phyloP scores from a whole-genome alignment of 2,797 vertebrate species.

The Geotria australis region DNA sequence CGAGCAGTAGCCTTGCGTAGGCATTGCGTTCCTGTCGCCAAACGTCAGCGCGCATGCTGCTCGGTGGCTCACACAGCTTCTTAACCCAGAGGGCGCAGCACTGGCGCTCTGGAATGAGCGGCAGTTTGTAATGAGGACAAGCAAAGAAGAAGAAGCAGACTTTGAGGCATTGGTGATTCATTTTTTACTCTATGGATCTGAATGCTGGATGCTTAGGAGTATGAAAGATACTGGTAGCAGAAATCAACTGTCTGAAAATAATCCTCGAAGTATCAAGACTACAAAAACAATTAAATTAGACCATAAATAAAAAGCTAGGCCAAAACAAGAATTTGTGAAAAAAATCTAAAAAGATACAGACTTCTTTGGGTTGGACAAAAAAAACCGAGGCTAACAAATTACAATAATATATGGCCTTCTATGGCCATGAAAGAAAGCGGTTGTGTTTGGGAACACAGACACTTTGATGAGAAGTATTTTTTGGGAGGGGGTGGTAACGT shows the following conservation, averaged over 20 bases:
- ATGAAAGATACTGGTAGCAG: not conserved
- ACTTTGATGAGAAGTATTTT: not conserved
- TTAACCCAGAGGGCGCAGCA: no score
- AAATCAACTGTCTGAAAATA: not conserved
- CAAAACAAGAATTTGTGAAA: not conserved
- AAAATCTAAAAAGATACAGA: not conserved
- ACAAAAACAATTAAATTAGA: not conserved
- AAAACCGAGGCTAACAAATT: not conserved
- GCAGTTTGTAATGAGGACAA: no score
- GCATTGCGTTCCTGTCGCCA: no score
- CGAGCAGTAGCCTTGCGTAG: no score
- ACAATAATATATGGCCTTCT: not conserved
- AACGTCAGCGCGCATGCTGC: no score
- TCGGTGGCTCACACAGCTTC: no score
- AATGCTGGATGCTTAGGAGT: not conserved
- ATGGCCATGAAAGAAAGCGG: not conserved
- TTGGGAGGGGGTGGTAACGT: not conserved
- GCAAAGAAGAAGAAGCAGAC: no score
- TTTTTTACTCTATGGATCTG: not conserved
- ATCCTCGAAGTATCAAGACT: not conserved
- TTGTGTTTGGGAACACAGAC: not conserved
- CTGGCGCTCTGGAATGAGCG: no score
- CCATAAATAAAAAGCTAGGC: not conserved
- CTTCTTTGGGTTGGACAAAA: not conserved
- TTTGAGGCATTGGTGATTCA: not conserved